Evolutionary conservation across 2,888 invertebrate genomes (phyloP).

Genomic region (Cataglyphis albicans): DNA sequence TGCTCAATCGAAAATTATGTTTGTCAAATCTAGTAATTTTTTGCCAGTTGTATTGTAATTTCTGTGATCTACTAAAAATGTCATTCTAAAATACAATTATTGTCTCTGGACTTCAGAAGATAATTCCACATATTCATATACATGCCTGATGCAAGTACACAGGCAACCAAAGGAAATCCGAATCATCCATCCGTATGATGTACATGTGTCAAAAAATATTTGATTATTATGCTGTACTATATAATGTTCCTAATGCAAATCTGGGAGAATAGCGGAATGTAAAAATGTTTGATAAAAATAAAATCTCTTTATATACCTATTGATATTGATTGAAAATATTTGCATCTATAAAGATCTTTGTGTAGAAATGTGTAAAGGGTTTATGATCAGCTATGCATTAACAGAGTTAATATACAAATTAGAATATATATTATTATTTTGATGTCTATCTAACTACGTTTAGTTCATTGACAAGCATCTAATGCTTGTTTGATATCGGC

Average conservation of each 20-base stretch:
- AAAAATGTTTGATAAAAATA: constrained; percentile 59
- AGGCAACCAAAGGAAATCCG: not conserved
- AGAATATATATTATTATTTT: not conserved
- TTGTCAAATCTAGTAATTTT: constrained; percentile 3
- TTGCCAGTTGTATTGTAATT: not conserved
- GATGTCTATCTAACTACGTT: not conserved
- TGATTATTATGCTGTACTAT: constrained; percentile 27
- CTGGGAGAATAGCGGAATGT: constrained; percentile 55
- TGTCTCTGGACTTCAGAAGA: not conserved
- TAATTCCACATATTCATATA: not conserved
- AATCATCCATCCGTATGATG: not conserved
- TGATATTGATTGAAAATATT: not conserved
- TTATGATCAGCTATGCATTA: not conserved
- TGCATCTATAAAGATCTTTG: not conserved
- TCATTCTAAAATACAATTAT: not conserved
- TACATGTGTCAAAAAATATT: constrained; percentile 32
- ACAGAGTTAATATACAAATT: not conserved
- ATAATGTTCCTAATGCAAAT: constrained; percentile 51
- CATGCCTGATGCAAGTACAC: not conserved
- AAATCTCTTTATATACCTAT: constrained; percentile 47
- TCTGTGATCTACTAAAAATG: not conserved
- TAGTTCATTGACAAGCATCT: constrained; percentile 83
- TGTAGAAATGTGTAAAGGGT: not conserved
- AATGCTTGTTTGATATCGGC: constrained; percentile 94
- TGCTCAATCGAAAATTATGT: constrained; percentile 5